phyloP scores from a whole-genome alignment of 2,113 vertebrate genomes.

The Galbula dea region DNA sequence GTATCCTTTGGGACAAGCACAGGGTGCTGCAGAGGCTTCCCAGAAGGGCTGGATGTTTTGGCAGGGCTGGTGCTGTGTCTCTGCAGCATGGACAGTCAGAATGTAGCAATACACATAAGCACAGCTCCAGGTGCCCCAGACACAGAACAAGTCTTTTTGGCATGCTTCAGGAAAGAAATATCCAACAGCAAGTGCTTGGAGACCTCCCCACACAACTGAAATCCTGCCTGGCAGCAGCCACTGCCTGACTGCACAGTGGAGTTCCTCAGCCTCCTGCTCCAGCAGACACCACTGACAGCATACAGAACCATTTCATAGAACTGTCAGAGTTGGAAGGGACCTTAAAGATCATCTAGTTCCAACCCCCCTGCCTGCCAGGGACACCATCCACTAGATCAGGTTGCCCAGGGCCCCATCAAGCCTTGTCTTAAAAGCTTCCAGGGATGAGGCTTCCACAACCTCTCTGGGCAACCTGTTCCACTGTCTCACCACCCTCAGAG shows the following conservation, averaged over 20 bases:
- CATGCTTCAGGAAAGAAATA: background rate
- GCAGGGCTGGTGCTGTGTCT: background rate
- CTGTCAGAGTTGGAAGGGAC: no score
- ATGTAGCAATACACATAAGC: background rate
- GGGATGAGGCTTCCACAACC: no score
- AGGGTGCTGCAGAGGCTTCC: rapidly evolving
- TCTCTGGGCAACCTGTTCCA: no score
- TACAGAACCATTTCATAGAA: no score
- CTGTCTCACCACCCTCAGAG: no score
- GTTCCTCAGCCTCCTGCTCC: background rate
- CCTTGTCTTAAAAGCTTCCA: no score
- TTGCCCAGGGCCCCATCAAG: no score
- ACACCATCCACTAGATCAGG: no score
- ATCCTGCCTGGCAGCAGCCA: background rate
- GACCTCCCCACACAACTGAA: background rate
- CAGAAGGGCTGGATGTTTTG: background rate
- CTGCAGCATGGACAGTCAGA: background rate
- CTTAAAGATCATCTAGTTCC: no score
- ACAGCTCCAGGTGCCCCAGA: background rate
- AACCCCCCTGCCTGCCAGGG: no score
- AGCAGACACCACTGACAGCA: background rate
- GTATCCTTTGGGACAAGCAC: rapidly evolving
- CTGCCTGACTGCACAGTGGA: background rate
- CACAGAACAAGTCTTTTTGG: no score
- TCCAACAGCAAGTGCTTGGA: background rate